phyloP scores from a whole-genome alignment of 2,888 invertebrate species.

The Eueremaeus valkanovi region DNA sequence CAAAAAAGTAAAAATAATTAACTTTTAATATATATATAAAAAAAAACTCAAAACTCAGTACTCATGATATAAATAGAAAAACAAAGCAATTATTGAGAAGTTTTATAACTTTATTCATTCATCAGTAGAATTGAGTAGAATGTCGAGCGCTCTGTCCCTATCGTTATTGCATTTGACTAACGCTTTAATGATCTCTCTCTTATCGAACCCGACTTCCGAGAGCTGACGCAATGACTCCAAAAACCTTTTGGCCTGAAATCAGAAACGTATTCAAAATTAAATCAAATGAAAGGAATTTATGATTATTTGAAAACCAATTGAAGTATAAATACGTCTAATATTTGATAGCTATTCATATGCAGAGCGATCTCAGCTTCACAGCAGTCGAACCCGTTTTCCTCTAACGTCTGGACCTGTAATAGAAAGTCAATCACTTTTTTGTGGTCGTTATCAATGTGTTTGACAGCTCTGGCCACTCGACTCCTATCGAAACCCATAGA shows the following conservation, averaged over 20 bases:
- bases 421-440: conserved; percentile 83
- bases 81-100: neutral
- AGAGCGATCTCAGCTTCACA: conserved; percentile 57
- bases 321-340: conserved; percentile 50
- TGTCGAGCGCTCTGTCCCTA: conserved; percentile 76
- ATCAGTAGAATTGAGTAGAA: conserved; percentile 40
- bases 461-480: conserved; percentile 74
- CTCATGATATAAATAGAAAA: neutral
- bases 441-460: conserved; percentile 69
- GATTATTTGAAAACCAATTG: neutral
- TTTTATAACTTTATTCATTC: neutral
- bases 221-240: conserved; percentile 63
- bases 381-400: conserved; percentile 55
- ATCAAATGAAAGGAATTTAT: conserved; percentile 5
- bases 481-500: conserved; percentile 83
- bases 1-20: conserved; percentile 6
- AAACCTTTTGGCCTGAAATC: conserved; percentile 52
- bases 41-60: neutral
- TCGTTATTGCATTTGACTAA: conserved; percentile 73
- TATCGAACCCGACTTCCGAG: conserved; percentile 75
- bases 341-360: conserved; percentile 54
- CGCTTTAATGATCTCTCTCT: conserved; percentile 68
- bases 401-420: conserved; percentile 60
- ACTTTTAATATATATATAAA: neutral
- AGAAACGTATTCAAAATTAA: neutral